Conservation (phyloP, 2,888 invertebrate genomes). For the Hyalella azteca region DNA sequence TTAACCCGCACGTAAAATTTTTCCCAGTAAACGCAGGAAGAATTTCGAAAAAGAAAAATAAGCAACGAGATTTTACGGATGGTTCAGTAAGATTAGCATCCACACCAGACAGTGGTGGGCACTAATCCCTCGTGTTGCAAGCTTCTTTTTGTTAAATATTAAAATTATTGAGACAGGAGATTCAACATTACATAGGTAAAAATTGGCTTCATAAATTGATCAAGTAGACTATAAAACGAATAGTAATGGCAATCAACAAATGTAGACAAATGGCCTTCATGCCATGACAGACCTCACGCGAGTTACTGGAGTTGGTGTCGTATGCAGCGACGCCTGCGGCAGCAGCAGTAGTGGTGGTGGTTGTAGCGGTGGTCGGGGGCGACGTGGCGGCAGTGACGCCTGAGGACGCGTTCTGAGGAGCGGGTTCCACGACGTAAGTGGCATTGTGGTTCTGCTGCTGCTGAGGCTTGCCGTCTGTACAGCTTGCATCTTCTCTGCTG, state of each 20-base stretch:
- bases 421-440: background rate
- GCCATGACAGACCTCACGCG: slow-evolving; percentile 16
- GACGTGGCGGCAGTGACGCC: background rate
- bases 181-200: too few species aligned
- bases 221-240: too few species aligned
- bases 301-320: background rate
- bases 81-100: too few species aligned
- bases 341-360: background rate
- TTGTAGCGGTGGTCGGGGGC: background rate
- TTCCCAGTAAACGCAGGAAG: too few species aligned
- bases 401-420: background rate
- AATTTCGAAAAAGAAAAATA: background rate
- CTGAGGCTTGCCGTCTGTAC: background rate
- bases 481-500: background rate
- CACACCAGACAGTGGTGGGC: too few species aligned
- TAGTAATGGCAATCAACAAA: too few species aligned
- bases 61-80: background rate
- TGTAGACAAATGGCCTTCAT: too few species aligned
- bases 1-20: too few species aligned
- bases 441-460: background rate
- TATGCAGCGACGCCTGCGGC: background rate
- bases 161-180: too few species aligned
- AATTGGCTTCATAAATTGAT: too few species aligned
- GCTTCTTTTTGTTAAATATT: too few species aligned
- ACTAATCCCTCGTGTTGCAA: too few species aligned